A percentile compares a stretch with the other conserved stretches of the same genome.
These are phyloP conservation scores for Amiota communis DNA, from an alignment of 2,888 invertebrate genomes.

Conservation along the genomic window DNA sequence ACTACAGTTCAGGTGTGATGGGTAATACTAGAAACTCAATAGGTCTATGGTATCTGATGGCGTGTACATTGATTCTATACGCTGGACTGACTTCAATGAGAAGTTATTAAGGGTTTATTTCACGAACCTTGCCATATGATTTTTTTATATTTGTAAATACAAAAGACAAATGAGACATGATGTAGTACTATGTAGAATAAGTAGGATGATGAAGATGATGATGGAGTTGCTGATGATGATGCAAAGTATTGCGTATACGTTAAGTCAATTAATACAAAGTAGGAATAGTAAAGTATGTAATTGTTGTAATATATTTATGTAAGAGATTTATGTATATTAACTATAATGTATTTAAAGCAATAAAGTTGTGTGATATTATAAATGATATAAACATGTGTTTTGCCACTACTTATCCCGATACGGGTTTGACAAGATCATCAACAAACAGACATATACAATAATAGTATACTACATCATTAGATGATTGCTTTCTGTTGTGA, in stretches of 20 bases:
- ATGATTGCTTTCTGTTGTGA: no score
- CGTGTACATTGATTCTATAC: background rate
- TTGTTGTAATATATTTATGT: background rate
- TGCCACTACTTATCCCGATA: no score
- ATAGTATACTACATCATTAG: no score
- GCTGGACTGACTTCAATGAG: no score
- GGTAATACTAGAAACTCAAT: background rate
- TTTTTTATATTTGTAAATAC: no score
- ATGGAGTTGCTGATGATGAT: background rate
- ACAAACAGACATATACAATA: no score
- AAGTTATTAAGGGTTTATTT: background rate
- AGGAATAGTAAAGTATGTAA: background rate
- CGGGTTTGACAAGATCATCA: no score
- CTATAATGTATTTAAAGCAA: background rate
- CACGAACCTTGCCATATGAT: background rate
- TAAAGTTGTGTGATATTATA: conserved; percentile 6
- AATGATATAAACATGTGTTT: no score
- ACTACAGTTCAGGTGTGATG: conserved; percentile 26
- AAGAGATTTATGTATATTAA: background rate
- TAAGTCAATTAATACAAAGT: background rate
- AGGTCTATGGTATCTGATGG: background rate
- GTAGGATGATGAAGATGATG: no score
- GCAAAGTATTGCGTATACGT: background rate
- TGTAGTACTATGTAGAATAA: no score
- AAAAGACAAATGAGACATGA: no score